These are phyloP conservation scores for Tridacna crocea DNA, from an alignment of 2,888 invertebrate genomes.

Conservation along the genomic window DNA sequence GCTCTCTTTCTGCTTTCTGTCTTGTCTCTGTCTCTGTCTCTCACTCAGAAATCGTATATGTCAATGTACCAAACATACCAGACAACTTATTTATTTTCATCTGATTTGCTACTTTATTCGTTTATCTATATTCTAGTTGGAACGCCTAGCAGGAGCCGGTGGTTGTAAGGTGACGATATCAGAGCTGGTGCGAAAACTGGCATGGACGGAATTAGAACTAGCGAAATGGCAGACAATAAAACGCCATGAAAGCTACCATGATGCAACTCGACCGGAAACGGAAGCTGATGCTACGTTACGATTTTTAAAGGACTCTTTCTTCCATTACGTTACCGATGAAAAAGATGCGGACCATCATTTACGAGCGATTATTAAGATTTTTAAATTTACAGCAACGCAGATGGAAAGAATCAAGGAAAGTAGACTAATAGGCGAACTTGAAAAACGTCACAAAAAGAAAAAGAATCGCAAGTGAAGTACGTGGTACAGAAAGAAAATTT, in stretches of 20 bases:
- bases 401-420: slow-evolving; percentile 72
- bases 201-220: slow-evolving; percentile 77
- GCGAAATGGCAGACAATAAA: slow-evolving; percentile 80
- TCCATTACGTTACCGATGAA: slow-evolving; percentile 78
- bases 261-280: slow-evolving; percentile 75
- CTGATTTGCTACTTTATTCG: too few relatives aligned
- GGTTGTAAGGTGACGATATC: slow-evolving; percentile 71
- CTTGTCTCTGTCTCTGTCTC: too few relatives aligned
- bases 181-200: slow-evolving; percentile 78
- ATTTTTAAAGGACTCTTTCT: slow-evolving; percentile 80
- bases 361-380: slow-evolving; percentile 79
- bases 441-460: slow-evolving; percentile 45
- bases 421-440: slow-evolving; percentile 46
- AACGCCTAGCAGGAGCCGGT: slow-evolving; percentile 67
- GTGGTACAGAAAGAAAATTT: background rate
- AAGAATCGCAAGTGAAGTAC: slow-evolving; percentile 5
- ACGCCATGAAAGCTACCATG: slow-evolving; percentile 76
- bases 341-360: slow-evolving; percentile 74
- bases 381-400: slow-evolving; percentile 77
- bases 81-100: too few relatives aligned
- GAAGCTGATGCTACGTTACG: slow-evolving; percentile 77
- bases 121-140: slow-evolving; percentile 68
- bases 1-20: too few relatives aligned
- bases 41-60: too few relatives aligned
- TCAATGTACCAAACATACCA: too few relatives aligned